Evolutionary conservation across 2,113 vertebrate genomes (phyloP).

Genomic region (Marmota flaviventris): DNA sequence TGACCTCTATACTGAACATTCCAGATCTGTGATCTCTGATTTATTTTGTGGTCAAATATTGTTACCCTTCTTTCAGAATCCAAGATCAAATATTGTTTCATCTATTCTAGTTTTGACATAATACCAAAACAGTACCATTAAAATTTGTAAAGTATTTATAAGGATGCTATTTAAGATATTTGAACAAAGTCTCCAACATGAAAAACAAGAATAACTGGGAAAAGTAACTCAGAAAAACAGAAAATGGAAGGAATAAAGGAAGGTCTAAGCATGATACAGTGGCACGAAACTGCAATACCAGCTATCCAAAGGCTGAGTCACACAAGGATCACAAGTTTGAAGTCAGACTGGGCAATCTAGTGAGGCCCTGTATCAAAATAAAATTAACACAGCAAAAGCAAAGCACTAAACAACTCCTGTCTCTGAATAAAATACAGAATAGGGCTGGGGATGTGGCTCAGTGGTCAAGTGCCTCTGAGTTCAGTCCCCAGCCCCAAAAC

Average conservation of each 20-base stretch:
- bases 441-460: too few species aligned
- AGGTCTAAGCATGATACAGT: not conserved
- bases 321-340: not conserved
- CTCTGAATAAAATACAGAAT: too few species aligned
- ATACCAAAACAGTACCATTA: conserved; percentile 6
- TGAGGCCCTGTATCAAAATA: not conserved
- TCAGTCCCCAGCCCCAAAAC: too few species aligned
- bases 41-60: conserved; percentile 33
- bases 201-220: not conserved
- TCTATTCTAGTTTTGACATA: conserved; percentile 1
- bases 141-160: conserved; percentile 17
- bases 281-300: too few species aligned
- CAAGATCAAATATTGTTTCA: conserved; percentile 14
- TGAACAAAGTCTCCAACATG: not conserved
- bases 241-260: not conserved
- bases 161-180: not conserved
- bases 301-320: too few species aligned
- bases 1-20: not conserved
- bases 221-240: conserved; percentile 9
- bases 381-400: too few species aligned
- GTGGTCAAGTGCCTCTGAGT: too few species aligned
- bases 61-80: conserved; percentile 17
- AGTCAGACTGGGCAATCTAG: not conserved
- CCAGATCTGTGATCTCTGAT: not conserved
- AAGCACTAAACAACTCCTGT: too few species aligned